Percentiles rank a stretch among this genome's conserved stretches.
Evolutionary conservation across 2,797 vertebrate genomes (phyloP).

Genomic region (Selene dorsalis): DNA sequence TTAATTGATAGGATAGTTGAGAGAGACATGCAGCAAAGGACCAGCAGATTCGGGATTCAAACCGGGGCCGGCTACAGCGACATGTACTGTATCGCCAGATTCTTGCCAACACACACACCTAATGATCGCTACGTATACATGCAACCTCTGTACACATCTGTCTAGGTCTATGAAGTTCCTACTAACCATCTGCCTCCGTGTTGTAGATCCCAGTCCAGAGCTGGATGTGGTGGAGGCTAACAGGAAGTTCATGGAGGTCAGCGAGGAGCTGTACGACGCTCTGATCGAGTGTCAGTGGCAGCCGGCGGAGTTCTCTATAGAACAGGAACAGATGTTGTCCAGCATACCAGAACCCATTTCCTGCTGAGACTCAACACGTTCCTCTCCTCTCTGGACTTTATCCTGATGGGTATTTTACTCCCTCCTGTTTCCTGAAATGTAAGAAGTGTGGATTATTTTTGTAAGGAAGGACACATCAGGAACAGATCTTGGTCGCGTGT

Average conservation of each 20-base stretch:
- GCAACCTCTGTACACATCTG: not conserved
- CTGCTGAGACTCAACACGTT: constrained; percentile 48
- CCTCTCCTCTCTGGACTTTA: not conserved
- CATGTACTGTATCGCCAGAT: too few relatives aligned
- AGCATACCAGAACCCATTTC: constrained; percentile 73
- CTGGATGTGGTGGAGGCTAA: constrained; percentile 91
- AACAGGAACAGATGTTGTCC: constrained; percentile 76
- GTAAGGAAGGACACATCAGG: not conserved
- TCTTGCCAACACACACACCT: too few relatives aligned
- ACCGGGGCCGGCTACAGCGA: too few relatives aligned
- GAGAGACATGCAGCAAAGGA: too few relatives aligned
- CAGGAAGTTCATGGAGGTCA: constrained; percentile 91
- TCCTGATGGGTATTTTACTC: not conserved
- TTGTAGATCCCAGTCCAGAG: constrained; percentile 88
- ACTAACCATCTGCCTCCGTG: not conserved
- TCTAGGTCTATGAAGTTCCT: not conserved
- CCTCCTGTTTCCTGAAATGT: not conserved
- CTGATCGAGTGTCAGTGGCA: constrained; percentile 93
- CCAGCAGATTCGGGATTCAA: too few relatives aligned
- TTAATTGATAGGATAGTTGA: too few relatives aligned
- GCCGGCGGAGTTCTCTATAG: constrained; percentile 86
- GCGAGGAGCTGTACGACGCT: constrained; percentile 93
- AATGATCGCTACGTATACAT: too few relatives aligned
- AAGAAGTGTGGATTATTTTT: constrained; percentile 3
- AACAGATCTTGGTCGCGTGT: not conserved